Conservation (phyloP, 2,113 vertebrate species). For the Cyanoderma ruficeps region DNA sequence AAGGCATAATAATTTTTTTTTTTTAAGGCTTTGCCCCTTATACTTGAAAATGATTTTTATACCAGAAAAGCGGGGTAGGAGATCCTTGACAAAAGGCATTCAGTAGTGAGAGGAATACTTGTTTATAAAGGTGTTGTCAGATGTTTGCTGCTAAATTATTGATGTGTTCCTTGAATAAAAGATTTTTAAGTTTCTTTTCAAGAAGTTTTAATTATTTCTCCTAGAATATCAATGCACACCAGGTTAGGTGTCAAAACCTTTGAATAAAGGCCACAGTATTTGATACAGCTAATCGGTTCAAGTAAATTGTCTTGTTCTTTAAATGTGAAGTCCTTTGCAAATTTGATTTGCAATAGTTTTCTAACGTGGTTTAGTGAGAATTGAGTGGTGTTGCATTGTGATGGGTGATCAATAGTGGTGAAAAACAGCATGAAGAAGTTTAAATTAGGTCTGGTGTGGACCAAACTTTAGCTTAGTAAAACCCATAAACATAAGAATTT, state of each 20-base stretch:
- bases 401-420: background rate
- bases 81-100: background rate
- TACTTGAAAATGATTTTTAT: background rate
- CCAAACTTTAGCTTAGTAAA: background rate
- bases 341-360: background rate
- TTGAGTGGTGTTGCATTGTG: background rate
- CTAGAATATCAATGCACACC: background rate
- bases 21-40: background rate
- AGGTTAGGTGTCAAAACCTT: background rate
- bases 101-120: background rate
- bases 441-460: background rate
- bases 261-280: background rate
- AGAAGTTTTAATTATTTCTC: background rate
- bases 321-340: background rate
- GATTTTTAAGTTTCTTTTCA: background rate
- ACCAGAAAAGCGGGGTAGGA: background rate
- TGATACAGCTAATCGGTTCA: background rate
- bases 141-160: background rate
- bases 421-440: background rate
- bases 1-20: background rate
- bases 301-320: background rate
- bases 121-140: background rate
- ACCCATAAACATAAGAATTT: background rate
- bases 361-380: background rate
- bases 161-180: background rate